Percentiles rank a stretch among this genome's conserved stretches.
phyloP scores from a whole-genome alignment of 2,113 vertebrate genomes.

The Catharus minimus region DNA sequence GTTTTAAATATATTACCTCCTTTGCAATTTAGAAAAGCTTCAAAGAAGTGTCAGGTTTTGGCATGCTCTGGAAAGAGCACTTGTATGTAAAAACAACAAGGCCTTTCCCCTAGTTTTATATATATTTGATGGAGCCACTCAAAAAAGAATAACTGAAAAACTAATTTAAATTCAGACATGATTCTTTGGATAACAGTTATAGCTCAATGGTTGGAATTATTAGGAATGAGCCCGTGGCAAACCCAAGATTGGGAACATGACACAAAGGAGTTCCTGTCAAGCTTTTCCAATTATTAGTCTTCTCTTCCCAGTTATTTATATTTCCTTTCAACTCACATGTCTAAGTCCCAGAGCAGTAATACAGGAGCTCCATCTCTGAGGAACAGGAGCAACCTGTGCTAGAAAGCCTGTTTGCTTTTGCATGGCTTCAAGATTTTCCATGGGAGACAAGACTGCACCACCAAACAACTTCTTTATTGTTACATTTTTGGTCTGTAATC shows the following conservation, averaged over 20 bases:
- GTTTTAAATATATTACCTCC: slow-evolving; percentile 12
- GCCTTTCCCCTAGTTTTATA: neutral
- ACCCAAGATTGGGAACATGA: neutral
- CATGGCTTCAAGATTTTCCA: neutral
- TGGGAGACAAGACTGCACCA: neutral
- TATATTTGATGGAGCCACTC: slow-evolving; percentile 18
- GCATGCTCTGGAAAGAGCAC: neutral
- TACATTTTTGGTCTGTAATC: neutral
- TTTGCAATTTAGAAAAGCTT: slow-evolving; percentile 58
- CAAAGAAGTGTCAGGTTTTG: slow-evolving; percentile 47
- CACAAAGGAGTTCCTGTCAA: slow-evolving; percentile 14
- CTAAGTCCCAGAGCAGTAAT: neutral
- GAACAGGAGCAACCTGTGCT: neutral
- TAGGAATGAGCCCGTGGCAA: slow-evolving; percentile 28
- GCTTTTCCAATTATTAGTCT: slow-evolving; percentile 22
- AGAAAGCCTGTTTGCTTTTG: neutral
- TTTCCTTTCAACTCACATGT: slow-evolving; percentile 13
- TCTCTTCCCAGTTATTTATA: slow-evolving; percentile 25
- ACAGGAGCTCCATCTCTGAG: neutral
- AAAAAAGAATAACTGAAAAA: slow-evolving; percentile 9
- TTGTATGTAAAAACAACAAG: slow-evolving; percentile 27
- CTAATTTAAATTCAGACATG: neutral
- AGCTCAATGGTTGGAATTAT: neutral
- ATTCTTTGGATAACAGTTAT: neutral
- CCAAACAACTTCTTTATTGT: neutral